Base-by-base conservation (phyloP, 2,888 invertebrate genomes). In the Trissolcus brochymenae region DNA sequence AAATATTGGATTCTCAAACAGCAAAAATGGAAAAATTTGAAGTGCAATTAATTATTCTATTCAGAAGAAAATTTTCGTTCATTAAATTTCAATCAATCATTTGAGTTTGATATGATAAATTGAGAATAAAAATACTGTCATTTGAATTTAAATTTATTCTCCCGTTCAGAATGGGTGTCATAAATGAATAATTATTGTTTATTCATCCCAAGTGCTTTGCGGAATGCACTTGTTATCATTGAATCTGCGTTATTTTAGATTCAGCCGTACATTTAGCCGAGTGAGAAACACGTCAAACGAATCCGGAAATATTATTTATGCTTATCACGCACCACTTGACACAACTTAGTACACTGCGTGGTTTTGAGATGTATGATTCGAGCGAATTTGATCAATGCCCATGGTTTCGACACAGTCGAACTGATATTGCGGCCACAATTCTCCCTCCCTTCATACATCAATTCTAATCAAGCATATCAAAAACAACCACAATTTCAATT, bases 231-330 rank as follows among this genome's bases (percentile, higher is more conserved):
- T 66, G 60, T 61, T 43, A 55, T 49, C 60, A 56, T 51, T 49
- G 54, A 53, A 19, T 50, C 25, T 25, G 35, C 16, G 21, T 29
- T 6, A 43, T 25, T 50, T 46, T 43, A 59, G 54, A 54, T 16
- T 16, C 16, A 41, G 16, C 46, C 46, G 43, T 60, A 50, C 49
- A 43, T 56, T 60, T 41, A 13, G 6, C 25, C 57, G 61, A 67
- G 43, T 46, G 62, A 51, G 46, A 60, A 68, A 66, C 68, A 61
- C 55, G 75, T 70, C 70, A 71, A 76, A 62, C 49, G 57, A 76
- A 71, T 76, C 71, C 76, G 71, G 76, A 76, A 76, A 71, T 65
- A 61, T 71, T 71, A 71, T 66, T 76, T 66, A 76, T 71, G 76
- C 76, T 49, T 60, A 71, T 66, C 76, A 66, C 71, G 71, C 62